Conservation (phyloP, 2,888 invertebrate genomes). For the Dascillus cervinus region DNA sequence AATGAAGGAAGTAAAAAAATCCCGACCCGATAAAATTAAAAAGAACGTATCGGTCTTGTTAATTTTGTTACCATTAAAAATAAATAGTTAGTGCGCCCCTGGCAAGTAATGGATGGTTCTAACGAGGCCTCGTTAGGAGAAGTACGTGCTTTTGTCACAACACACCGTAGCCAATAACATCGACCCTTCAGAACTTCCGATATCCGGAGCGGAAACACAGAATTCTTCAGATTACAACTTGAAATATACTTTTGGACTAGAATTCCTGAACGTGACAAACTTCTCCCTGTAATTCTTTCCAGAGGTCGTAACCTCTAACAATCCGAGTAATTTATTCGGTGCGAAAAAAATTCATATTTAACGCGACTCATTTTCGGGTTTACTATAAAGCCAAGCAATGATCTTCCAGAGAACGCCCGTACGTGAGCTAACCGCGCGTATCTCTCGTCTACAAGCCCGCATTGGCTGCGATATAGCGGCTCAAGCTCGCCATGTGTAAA, state of each 20-base stretch:
- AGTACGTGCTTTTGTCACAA: slow-evolving; percentile 30
- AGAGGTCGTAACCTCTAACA: too few relatives aligned
- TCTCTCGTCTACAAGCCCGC: slow-evolving; percentile 7
- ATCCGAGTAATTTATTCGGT: neutral
- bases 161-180: slow-evolving; percentile 23
- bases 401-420: neutral
- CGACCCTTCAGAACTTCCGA: slow-evolving; percentile 5
- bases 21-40: too few relatives aligned
- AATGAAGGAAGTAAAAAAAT: too few relatives aligned
- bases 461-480: slow-evolving; percentile 12
- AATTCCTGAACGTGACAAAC: too few relatives aligned
- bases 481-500: slow-evolving; percentile 23
- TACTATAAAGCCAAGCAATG: neutral
- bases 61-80: neutral
- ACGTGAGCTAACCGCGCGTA: neutral
- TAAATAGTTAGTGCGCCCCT: slow-evolving; percentile 13
- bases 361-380: neutral
- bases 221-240: neutral
- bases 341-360: neutral
- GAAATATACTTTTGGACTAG: too few relatives aligned
- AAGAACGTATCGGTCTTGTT: too few relatives aligned
- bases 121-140: slow-evolving; percentile 31
- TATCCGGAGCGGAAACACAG: neutral
- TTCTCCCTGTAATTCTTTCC: too few relatives aligned
- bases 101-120: slow-evolving; percentile 27